Evolutionary conservation across 2,797 vertebrate genomes (phyloP).

Genomic region (Scolopax bukidnonensis): DNA sequence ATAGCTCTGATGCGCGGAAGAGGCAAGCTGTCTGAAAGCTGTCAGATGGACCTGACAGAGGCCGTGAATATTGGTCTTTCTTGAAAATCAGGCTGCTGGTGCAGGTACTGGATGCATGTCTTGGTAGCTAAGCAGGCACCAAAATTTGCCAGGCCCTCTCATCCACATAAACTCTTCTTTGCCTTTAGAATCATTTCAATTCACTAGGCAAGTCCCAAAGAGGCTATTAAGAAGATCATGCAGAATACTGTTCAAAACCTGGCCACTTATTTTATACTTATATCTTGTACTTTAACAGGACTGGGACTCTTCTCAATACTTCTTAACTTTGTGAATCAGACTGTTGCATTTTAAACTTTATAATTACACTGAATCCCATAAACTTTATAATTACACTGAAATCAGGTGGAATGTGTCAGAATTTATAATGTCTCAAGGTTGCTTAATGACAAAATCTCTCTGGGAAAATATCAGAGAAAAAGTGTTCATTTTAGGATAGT

Average conservation of each 20-base stretch:
- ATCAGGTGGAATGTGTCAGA: not conserved
- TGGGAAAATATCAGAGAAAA: not conserved
- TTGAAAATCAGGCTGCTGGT: not conserved
- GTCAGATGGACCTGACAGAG: not conserved
- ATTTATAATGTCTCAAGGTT: not conserved
- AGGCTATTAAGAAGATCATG: not conserved
- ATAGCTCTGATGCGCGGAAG: not conserved
- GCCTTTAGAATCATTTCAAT: not conserved
- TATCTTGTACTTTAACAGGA: not conserved
- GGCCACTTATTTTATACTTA: not conserved
- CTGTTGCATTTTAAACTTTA: not conserved
- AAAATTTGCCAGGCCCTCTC: not conserved
- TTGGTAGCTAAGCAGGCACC: not conserved
- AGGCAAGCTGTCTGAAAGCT: not conserved
- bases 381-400: not conserved
- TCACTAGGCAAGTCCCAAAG: not conserved
- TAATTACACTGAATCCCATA: not conserved
- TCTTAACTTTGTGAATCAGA: slow-evolving; percentile 12
- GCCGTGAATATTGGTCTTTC: not conserved
- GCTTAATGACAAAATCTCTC: slow-evolving; percentile 7
- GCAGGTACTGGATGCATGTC: not conserved
- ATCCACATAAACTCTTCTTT: not conserved
- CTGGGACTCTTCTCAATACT: not conserved
- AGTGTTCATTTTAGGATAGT: not conserved
- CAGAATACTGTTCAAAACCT: not conserved